Evolutionary conservation across 2,888 invertebrate genomes (phyloP), one percentile per base, ranked within the genome.

Genomic region (Ctenicera cuprea): DNA sequence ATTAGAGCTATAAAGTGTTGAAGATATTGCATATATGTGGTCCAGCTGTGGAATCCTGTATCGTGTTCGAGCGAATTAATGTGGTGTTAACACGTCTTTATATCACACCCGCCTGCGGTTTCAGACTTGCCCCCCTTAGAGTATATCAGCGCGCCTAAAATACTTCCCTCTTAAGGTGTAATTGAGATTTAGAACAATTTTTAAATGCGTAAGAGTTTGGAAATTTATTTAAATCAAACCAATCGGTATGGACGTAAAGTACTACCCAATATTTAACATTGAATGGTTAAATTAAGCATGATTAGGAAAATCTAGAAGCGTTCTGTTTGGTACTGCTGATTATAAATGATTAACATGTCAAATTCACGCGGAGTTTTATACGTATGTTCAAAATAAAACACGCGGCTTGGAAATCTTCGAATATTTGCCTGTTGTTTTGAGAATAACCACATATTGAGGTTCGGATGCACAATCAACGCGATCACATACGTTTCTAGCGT

Each of bases 1-100:
- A 77, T 77, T 77, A 75, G 71, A 59, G 48, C 71, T 66, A 70
- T 75, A 76, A 78, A 77, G 63, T 76, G 61, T 54, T 70, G 64
- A 73, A 70, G 69, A 67, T 70, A 76, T 76, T 65, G 74, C 70
- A 71, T 72, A 68, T 67, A 71, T 69, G 74, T 67, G 73, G 74
- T 73, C 73, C 71, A 75, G 78, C 75, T 74, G 76, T 77, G 79
- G 78, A 78, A 77, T 80, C 75, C 75, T 72, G 77, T 80, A 79
- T 81, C 82, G 81, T 81, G 82, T 79, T 79, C 77, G 76, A 78
- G 77, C 78, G 80, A 82, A 83, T 83, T 83, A 83, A 83, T 83
- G 82, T 79, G 80, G 82, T 83, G 84, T 83, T 83, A 83, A 83
- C 83, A 81, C 82, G 81, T 82, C 82, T 80, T 80, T 82, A 80